These are phyloP conservation scores for Potamarius usumacintae DNA, from an alignment of 2,113 vertebrate genomes.

Conservation along the genomic window DNA sequence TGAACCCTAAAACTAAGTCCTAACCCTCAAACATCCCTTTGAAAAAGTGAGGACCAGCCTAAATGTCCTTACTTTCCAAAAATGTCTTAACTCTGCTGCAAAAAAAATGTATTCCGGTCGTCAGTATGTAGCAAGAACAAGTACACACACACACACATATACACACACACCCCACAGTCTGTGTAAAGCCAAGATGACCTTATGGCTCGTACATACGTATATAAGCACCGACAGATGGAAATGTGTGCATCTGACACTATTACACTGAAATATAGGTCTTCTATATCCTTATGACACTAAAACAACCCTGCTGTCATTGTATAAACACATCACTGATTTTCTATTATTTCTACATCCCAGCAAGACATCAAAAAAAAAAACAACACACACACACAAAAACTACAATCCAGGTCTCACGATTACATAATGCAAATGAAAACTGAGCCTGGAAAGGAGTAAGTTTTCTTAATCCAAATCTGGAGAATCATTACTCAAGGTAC, in stretches of 20 bases:
- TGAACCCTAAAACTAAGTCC: too few relatives aligned
- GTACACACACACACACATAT: too few relatives aligned
- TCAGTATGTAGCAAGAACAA: too few relatives aligned
- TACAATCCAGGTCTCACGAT: background rate
- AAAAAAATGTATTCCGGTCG: too few relatives aligned
- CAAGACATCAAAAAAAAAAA: background rate
- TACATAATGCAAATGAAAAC: background rate
- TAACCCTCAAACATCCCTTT: too few relatives aligned
- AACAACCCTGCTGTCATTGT: background rate
- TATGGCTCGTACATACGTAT: background rate
- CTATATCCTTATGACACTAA: background rate
- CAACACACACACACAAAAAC: background rate
- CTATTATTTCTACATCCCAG: background rate
- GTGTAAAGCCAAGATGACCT: background rate
- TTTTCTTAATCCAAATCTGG: background rate
- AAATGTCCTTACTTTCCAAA: too few relatives aligned
- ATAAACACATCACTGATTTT: background rate
- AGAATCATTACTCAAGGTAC: background rate
- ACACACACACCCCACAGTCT: too few relatives aligned
- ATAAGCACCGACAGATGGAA: background rate
- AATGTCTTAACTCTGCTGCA: too few relatives aligned
- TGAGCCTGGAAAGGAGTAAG: background rate
- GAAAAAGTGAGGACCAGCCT: too few relatives aligned
- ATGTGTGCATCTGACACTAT: background rate
- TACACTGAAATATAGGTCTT: background rate